Evolutionary conservation across 2,888 invertebrate genomes (phyloP), one percentile per base, ranked within the genome.

Genomic region (Ectropis crepuscularia): DNA sequence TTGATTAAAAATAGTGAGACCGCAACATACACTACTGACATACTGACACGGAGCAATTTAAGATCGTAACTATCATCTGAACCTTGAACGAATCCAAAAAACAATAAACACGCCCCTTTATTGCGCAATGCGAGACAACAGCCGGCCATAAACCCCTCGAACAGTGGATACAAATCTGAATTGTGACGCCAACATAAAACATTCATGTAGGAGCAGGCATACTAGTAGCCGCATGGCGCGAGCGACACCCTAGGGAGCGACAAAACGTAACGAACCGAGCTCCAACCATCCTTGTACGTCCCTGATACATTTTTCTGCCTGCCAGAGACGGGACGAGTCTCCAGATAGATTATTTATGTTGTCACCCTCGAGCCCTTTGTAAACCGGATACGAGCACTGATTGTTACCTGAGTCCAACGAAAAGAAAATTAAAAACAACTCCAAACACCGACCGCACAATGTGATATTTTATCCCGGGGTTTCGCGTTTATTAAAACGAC

Each of bases 211-310:
- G 73, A 78, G 78, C 76, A 78, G 76, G 76, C 73, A 80, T 64
- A 82, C 78, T 78, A 74, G 77, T 78, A 74, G 77, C 79, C 75
- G 72, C 78, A 77, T 80, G 79, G 78, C 78, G 79, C 71, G 67
- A 87, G 85, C 77, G 74, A 77, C 79, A 74, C 92, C 90, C 90
- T 53, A 48, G 92, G 88, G 92, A 86, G 78, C 83, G 74, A 92
- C 92, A 90, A 91, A 91, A 90, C 83, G 88, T 91, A 92, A 92
- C 92, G 92, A 92, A 92, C 87, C 87, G 76, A 76, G 78, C 81
- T 82, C 79, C 79, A 75, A 75, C 83, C 85, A 84, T 88, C 85
- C 86, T 87, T 88, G 89, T 88, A 88, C 82, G 81, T 87, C 82
- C 78, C 82, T 85, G 82, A 89, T 89, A 90, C 87, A 89, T 89